Evolutionary conservation across 2,888 invertebrate genomes (phyloP).

Genomic region (Odontocolon sp.): DNA sequence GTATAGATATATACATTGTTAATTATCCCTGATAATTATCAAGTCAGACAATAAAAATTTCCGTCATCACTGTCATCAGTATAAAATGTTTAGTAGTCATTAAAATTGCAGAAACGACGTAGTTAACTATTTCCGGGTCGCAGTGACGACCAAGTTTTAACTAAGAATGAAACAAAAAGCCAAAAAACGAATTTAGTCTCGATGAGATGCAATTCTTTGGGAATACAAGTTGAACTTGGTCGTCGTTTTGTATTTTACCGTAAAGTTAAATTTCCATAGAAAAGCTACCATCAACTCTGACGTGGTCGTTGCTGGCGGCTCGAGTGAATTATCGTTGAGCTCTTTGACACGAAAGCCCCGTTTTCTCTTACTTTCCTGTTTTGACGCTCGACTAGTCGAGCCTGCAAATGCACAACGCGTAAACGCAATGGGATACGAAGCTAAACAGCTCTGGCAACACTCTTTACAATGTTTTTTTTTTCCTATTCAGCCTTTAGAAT

Average conservation of each 20-base stretch:
- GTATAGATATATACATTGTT: too few species aligned
- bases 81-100: background rate
- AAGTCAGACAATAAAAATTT: background rate
- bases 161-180: too few species aligned
- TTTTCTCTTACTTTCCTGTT: slow-evolving; percentile 78
- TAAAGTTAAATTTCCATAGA: slow-evolving; percentile 39
- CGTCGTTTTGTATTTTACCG: slow-evolving; percentile 28
- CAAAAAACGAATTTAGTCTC: background rate
- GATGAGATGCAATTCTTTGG: background rate
- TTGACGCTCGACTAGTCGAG: slow-evolving; percentile 71
- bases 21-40: background rate
- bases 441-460: slow-evolving; percentile 9
- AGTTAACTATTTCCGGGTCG: slow-evolving; percentile 11
- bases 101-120: background rate
- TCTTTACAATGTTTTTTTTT: background rate
- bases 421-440: slow-evolving; percentile 36
- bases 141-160: background rate
- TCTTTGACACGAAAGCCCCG: slow-evolving; percentile 77
- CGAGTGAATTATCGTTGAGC: slow-evolving; percentile 66
- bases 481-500: too few species aligned
- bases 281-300: background rate
- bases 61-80: background rate
- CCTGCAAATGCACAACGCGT: slow-evolving; percentile 31
- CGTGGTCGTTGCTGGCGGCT: slow-evolving; percentile 30
- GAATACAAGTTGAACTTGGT: slow-evolving; percentile 48